Base-by-base conservation (phyloP, 2,888 invertebrate species). In the Erynnis tages region DNA sequence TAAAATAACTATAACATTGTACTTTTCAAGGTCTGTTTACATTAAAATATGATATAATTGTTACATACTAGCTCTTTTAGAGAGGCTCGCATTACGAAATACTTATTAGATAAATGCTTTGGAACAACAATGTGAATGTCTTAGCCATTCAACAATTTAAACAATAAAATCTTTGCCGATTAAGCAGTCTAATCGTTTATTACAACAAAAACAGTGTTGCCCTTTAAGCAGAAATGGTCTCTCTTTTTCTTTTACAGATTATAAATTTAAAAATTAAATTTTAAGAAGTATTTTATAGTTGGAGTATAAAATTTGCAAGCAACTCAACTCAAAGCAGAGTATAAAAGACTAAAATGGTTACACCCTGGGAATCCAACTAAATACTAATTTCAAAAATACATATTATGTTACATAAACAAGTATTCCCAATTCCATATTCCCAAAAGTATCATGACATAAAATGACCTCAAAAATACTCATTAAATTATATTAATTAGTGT, bases 31-130 rank as follows among this genome's bases (percentile, higher is more conserved):
- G 21, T 21, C 5, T 21, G 3, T 4, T 21, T 4, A 21, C 5
- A 5, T 4, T 21, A 21, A 21, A 21, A 21, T 21, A 21, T 4
- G 3, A 21, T 21, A 21, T 29, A 29, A 2, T 29, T 2, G 1
- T 11, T 8, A 29, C 8, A 10, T 1, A n/a, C 2, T 32, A 32
- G 14, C 23, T 10, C 23, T 11, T 44, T 50, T 57, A 69, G 66
- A 74, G 67, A 72, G 62, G 61, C 61, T 40, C 52, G 48, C 54
- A 58, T 54, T 32, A 49, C 19, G 34, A 58, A 44, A 56, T 62
- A 61, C 41, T 50, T 43, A 55, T 19, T 53, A 56, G 25, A 61
- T 81, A 82, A 82, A 83, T 82, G 82, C 82, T 77, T 77, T 74
- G 72, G 72, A 73, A 76, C 69, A 66, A 65, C 61, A 53, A 48